These are phyloP conservation scores for Varanus salvator DNA, from an alignment of 2,113 vertebrate genomes.

Conservation along the genomic window DNA sequence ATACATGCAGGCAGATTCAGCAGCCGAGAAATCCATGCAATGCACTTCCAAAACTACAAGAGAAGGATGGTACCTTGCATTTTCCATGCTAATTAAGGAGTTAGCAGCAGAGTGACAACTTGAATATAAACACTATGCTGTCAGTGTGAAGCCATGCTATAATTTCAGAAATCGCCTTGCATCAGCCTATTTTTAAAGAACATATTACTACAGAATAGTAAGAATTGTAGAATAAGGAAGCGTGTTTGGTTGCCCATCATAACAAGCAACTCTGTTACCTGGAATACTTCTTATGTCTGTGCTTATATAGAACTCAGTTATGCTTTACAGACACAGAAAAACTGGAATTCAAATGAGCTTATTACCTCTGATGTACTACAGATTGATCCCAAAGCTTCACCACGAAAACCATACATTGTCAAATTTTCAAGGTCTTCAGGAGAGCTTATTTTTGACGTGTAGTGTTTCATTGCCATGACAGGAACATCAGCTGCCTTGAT, in stretches of 20 bases:
- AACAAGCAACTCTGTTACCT: not conserved
- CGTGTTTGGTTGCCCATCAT: not conserved
- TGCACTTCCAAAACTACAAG: not conserved
- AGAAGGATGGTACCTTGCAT: not conserved
- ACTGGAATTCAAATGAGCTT: not conserved
- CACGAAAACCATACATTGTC: conserved; percentile 93
- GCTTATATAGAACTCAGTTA: not conserved
- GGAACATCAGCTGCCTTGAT: conserved; percentile 85
- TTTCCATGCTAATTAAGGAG: not conserved
- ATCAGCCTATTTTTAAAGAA: not conserved
- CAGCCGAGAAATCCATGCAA: not conserved
- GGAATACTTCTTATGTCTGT: not conserved
- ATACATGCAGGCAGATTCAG: not conserved
- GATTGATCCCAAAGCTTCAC: conserved; percentile 93
- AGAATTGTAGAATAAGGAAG: not conserved
- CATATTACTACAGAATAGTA: not conserved
- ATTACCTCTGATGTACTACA: conserved; percentile 91
- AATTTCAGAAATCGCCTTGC: not conserved
- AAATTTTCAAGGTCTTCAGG: conserved; percentile 90
- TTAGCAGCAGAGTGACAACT: not conserved
- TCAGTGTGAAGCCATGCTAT: not conserved
- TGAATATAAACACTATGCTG: not conserved
- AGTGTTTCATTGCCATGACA: conserved; percentile 92
- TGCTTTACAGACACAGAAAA: not conserved
- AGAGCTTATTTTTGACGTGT: conserved; percentile 93